phyloP scores from a whole-genome alignment of 2,797 vertebrate genomes.

The Thalassophryne amazonica region DNA sequence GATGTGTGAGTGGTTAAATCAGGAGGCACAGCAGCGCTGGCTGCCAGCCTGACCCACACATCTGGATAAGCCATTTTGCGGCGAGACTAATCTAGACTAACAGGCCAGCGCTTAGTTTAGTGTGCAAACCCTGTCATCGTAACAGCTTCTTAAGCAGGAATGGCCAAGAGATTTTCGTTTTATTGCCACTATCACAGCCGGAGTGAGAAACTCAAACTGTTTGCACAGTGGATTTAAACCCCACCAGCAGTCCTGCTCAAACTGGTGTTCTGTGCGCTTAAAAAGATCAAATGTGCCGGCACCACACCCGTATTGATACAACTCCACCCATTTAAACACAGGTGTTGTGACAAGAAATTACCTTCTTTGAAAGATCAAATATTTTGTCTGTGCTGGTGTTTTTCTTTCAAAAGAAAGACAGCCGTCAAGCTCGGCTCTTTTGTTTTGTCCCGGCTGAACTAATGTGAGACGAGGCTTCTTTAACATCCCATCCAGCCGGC shows the following conservation, averaged over 20 bases:
- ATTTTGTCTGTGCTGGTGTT: constrained; percentile 54
- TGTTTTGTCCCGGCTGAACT: constrained; percentile 56
- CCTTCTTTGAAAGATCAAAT: constrained; percentile 72
- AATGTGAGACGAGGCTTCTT: constrained; percentile 52
- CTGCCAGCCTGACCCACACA: constrained; percentile 58
- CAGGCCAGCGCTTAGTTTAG: constrained; percentile 51
- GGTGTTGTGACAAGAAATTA: constrained; percentile 65
- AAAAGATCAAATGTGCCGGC: constrained; percentile 62
- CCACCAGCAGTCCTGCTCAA: constrained; percentile 42
- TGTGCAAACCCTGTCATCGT: constrained; percentile 55
- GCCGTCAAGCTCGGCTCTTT: constrained; percentile 33
- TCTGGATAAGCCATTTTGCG: constrained; percentile 69
- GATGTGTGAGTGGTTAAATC: constrained; percentile 48
- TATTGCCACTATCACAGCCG: constrained; percentile 33
- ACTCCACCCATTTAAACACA: constrained; percentile 74
- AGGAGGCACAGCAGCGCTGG: constrained; percentile 37
- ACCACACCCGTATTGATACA: constrained; percentile 70
- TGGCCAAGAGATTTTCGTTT: constrained; percentile 49
- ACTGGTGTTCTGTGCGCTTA: constrained; percentile 42
- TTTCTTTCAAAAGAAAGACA: constrained; percentile 60
- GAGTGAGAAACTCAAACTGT: constrained; percentile 29
- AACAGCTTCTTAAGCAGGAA: constrained; percentile 65
- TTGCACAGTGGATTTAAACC: constrained; percentile 36
- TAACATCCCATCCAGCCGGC: constrained; percentile 62
- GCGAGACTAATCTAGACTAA: constrained; percentile 53